These are phyloP conservation scores for Camelus bactrianus DNA, from an alignment of 2,113 vertebrate species.

Conservation along the genomic window DNA sequence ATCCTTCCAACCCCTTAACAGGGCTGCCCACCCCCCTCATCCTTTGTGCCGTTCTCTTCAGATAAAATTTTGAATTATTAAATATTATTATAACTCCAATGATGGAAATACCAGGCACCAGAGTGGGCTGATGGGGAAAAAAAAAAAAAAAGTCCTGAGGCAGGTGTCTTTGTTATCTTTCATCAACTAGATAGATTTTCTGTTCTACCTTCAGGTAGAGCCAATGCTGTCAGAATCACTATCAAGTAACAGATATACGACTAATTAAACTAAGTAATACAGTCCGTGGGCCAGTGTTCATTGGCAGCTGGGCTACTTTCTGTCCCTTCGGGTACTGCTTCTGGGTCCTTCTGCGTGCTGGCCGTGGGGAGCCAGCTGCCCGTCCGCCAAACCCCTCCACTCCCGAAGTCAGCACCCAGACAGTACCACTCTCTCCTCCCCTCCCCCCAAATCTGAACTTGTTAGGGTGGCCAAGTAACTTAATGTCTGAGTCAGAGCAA, in stretches of 20 bases:
- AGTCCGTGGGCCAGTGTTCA: not conserved
- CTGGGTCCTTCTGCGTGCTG: not conserved
- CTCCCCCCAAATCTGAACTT: not conserved
- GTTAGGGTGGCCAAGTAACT: not conserved
- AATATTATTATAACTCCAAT: not conserved
- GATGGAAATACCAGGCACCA: not conserved
- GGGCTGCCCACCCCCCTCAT: not conserved
- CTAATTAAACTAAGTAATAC: not conserved
- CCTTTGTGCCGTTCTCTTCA: not conserved
- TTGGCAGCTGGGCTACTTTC: not conserved
- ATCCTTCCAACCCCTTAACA: not conserved
- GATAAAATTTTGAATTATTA: slow-evolving; percentile 10
- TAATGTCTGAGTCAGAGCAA: not conserved
- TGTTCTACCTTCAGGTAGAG: not conserved
- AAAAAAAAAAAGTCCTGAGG: not conserved
- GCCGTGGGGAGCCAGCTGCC: not conserved
- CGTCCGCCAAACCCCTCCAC: not conserved
- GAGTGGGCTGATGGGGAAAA: not conserved
- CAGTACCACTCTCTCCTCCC: not conserved
- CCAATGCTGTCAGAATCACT: not conserved
- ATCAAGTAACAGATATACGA: not conserved
- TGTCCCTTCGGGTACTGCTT: not conserved
- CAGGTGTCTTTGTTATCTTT: not conserved
- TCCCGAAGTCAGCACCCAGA: not conserved
- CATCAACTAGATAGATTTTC: slow-evolving; percentile 16